Percentiles rank a stretch among this genome's conserved stretches.
phyloP scores from a whole-genome alignment of 2,113 vertebrate species.

The Perognathus longimembris region DNA sequence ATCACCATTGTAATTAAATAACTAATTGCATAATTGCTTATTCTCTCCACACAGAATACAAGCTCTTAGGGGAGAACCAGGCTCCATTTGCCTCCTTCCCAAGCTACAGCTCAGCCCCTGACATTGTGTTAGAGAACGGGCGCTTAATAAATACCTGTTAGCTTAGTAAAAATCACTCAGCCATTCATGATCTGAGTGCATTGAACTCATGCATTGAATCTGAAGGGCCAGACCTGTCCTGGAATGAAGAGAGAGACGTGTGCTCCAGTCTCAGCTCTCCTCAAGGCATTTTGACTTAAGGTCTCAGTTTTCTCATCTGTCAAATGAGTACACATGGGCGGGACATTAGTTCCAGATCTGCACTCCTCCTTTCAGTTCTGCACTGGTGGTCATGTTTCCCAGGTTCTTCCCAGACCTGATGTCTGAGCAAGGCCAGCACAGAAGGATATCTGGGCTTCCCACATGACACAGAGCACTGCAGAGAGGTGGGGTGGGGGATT shows the following conservation, averaged over 20 bases:
- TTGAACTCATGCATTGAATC: neutral
- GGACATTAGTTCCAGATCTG: neutral
- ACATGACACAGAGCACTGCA: neutral
- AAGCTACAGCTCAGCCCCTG: neutral
- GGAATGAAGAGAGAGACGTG: neutral
- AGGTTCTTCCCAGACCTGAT: neutral
- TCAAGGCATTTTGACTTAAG: neutral
- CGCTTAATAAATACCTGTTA: neutral
- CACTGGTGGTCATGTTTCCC: neutral
- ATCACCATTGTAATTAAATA: neutral
- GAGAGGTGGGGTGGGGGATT: neutral
- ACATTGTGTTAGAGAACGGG: neutral
- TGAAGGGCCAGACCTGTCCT: neutral
- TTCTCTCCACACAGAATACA: constrained; percentile 20
- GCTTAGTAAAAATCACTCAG: neutral
- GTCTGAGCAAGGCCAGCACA: neutral
- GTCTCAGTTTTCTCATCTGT: neutral
- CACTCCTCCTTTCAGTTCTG: no score
- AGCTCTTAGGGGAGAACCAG: constrained; percentile 9
- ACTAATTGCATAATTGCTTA: neutral
- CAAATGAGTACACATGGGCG: neutral
- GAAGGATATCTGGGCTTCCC: neutral
- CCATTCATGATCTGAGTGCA: neutral
- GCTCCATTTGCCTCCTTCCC: neutral
- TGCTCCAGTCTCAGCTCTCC: neutral